Conservation (phyloP, 2,888 invertebrate genomes). For the Oligia latruncula region DNA sequence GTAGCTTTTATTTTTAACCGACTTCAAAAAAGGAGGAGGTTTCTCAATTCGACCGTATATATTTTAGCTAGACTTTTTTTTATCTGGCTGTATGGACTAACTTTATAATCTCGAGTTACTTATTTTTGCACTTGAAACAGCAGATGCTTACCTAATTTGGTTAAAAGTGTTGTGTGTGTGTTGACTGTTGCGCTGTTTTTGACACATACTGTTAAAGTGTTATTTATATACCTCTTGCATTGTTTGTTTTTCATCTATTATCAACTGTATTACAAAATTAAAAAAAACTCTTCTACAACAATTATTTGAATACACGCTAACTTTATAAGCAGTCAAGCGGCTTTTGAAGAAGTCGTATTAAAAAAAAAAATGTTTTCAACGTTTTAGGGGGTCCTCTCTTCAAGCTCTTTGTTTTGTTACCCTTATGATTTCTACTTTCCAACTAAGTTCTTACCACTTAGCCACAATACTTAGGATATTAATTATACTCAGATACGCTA, state of each 20-base stretch:
- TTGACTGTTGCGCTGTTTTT: background rate
- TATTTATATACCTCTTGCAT: background rate
- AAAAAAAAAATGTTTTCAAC: background rate
- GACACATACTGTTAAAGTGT: background rate
- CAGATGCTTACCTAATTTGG: background rate
- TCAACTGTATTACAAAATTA: background rate
- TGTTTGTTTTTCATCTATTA: background rate
- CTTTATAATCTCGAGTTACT: background rate
- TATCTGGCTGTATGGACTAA: too few relatives aligned
- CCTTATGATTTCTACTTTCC: background rate
- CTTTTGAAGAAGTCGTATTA: background rate
- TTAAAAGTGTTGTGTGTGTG: background rate
- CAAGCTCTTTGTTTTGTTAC: background rate
- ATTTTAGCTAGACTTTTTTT: background rate
- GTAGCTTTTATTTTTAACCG: background rate
- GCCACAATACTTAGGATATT: background rate
- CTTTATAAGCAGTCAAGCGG: background rate
- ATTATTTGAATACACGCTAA: background rate
- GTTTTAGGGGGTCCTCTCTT: background rate
- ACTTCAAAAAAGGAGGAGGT: too few relatives aligned
- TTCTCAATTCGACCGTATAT: too few relatives aligned
- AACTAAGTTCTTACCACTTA: background rate
- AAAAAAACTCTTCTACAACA: background rate
- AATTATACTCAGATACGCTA: background rate
- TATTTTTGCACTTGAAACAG: background rate